A percentile compares a stretch with the other conserved stretches of the same genome.
These are phyloP conservation scores for Agapornis roseicollis DNA, from an alignment of 2,113 vertebrate genomes.

Conservation along the genomic window DNA sequence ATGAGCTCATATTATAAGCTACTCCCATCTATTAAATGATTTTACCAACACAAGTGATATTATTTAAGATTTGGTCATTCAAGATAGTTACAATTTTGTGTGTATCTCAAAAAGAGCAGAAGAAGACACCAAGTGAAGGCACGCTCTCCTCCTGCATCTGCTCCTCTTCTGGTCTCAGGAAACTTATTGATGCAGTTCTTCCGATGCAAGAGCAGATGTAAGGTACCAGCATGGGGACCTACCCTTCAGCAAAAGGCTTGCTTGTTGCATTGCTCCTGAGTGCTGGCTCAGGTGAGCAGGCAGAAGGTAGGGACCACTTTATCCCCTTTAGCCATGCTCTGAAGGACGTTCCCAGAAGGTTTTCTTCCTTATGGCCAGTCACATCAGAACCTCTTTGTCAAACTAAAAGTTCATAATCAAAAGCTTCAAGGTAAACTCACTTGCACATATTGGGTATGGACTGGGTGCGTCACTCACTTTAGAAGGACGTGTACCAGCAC, in stretches of 20 bases:
- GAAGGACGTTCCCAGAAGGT: not conserved
- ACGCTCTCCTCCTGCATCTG: not conserved
- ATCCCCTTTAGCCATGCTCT: not conserved
- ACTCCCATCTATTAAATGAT: not conserved
- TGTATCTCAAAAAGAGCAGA: not conserved
- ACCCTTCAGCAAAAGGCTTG: not conserved
- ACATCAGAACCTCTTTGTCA: not conserved
- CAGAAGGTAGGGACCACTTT: not conserved
- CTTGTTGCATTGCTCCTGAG: not conserved
- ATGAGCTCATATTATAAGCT: not conserved
- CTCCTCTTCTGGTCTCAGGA: not conserved
- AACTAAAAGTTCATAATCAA: not conserved
- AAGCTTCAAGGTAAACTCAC: not conserved
- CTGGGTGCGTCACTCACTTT: not conserved
- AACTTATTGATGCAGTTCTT: not conserved
- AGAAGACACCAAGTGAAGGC: not conserved
- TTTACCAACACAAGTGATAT: not conserved
- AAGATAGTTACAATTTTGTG: not conserved
- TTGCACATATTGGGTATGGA: not conserved
- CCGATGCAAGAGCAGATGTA: not conserved
- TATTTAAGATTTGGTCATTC: not conserved
- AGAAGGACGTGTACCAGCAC: not conserved
- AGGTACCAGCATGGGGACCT: too few species aligned
- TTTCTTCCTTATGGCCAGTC: not conserved
- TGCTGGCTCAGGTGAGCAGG: rapidly evolving